phyloP scores from a whole-genome alignment of 2,888 invertebrate species.

The Synergus itoensis region DNA sequence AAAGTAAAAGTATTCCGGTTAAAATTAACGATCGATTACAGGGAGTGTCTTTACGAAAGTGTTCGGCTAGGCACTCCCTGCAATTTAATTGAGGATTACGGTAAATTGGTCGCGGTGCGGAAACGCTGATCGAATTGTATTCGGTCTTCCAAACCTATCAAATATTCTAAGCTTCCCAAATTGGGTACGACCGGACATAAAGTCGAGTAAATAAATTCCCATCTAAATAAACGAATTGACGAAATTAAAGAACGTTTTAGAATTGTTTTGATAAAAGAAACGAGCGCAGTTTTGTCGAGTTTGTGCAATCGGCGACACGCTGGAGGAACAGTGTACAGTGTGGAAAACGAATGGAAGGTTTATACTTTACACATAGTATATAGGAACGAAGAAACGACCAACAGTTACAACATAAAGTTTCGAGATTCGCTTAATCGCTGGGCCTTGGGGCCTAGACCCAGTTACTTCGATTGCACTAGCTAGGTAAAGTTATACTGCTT shows the following conservation, averaged over 20 bases:
- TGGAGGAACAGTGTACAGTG: neutral
- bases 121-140: constrained; percentile 22
- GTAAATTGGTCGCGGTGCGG: constrained; percentile 14
- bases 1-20: constrained; percentile 34
- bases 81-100: constrained; percentile 33
- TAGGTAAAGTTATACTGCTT: constrained; percentile 45
- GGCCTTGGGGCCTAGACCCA: constrained; percentile 74
- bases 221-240: neutral
- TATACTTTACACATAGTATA: constrained; percentile 4
- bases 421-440: constrained; percentile 73
- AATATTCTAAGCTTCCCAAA: no score
- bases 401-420: constrained; percentile 56
- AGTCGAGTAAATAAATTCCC: no score
- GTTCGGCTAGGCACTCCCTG: constrained; percentile 27
- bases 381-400: constrained; percentile 24
- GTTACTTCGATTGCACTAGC: constrained; percentile 64
- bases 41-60: constrained; percentile 37
- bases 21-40: constrained; percentile 39
- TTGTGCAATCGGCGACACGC: constrained; percentile 22
- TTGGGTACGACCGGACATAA: no score
- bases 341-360: constrained; percentile 26
- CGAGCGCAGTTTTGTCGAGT: constrained; percentile 9
- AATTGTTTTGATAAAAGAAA: neutral
- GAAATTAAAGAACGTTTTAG: neutral
- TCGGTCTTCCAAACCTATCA: no score